Conservation (phyloP, 2,888 invertebrate genomes). For the Lysandra coridon region DNA sequence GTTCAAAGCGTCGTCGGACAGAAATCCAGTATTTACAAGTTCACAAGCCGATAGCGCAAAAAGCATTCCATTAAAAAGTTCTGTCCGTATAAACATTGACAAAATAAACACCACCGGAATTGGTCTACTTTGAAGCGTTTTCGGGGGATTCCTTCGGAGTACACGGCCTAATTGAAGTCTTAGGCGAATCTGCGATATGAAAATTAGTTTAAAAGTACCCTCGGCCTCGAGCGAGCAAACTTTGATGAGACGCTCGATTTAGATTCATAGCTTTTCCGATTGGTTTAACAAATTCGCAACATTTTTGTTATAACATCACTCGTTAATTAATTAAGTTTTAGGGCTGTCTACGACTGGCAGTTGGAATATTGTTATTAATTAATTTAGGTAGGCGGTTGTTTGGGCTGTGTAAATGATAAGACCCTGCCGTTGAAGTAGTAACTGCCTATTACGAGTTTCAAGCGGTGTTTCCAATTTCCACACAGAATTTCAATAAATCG, state of each 20-base stretch:
- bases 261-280: slow-evolving; percentile 69
- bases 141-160: slow-evolving; percentile 37
- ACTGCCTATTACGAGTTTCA: background rate
- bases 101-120: slow-evolving; percentile 39
- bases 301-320: slow-evolving; percentile 25
- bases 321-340: slow-evolving; percentile 29
- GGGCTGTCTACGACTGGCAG: background rate
- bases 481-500: too few species aligned
- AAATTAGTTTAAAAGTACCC: slow-evolving; percentile 68
- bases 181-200: slow-evolving; percentile 54
- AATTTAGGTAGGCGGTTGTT: background rate
- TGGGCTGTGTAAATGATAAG: background rate
- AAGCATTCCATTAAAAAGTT: slow-evolving; percentile 38
- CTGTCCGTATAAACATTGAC: slow-evolving; percentile 39
- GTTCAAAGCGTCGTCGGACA: background rate
- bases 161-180: slow-evolving; percentile 39
- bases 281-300: slow-evolving; percentile 35
- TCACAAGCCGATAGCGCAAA: slow-evolving; percentile 29
- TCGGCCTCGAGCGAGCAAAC: slow-evolving; percentile 57
- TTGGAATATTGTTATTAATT: slow-evolving; percentile 12
- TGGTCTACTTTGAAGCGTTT: slow-evolving; percentile 36
- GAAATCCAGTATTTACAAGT: slow-evolving; percentile 24
- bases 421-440: background rate
- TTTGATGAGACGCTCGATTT: slow-evolving; percentile 72
- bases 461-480: background rate